These are phyloP conservation scores for Elegia similella DNA, from an alignment of 2,888 invertebrate genomes.

Conservation along the genomic window DNA sequence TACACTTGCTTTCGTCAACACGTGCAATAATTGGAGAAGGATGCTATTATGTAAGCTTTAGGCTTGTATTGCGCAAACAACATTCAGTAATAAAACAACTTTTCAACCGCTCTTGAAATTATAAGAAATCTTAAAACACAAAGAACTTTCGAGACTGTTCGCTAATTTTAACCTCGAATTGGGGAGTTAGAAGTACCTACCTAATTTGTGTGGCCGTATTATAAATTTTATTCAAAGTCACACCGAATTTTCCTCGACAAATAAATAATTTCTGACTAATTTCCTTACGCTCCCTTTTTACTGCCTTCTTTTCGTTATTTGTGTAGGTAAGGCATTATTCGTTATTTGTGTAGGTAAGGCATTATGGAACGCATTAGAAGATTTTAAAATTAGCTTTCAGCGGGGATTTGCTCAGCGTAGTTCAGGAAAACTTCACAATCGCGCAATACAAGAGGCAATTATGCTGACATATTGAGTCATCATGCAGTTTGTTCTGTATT, in stretches of 20 bases:
- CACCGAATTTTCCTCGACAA: slow-evolving; percentile 38
- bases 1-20: neutral
- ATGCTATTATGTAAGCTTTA: neutral
- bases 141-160: slow-evolving; percentile 20
- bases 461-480: slow-evolving; percentile 61
- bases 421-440: slow-evolving; percentile 34
- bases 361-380: slow-evolving; percentile 47
- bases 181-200: slow-evolving; percentile 28
- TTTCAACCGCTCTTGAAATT: neutral
- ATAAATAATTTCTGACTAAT: slow-evolving; percentile 40
- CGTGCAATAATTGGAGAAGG: neutral
- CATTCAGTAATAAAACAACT: neutral
- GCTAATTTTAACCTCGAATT: slow-evolving; percentile 38
- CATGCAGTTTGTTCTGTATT: slow-evolving; percentile 49
- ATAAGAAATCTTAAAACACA: slow-evolving; percentile 7
- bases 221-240: slow-evolving; percentile 41
- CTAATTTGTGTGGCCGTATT: slow-evolving; percentile 40
- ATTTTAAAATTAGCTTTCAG: slow-evolving; percentile 42
- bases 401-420: slow-evolving; percentile 30
- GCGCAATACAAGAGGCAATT: slow-evolving; percentile 58
- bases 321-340: slow-evolving; percentile 29
- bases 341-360: slow-evolving; percentile 33
- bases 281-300: slow-evolving; percentile 35
- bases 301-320: slow-evolving; percentile 34
- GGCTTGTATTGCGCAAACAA: neutral